Base-by-base conservation (phyloP, 2,113 vertebrate genomes). In the Salvelinus alpinus region DNA sequence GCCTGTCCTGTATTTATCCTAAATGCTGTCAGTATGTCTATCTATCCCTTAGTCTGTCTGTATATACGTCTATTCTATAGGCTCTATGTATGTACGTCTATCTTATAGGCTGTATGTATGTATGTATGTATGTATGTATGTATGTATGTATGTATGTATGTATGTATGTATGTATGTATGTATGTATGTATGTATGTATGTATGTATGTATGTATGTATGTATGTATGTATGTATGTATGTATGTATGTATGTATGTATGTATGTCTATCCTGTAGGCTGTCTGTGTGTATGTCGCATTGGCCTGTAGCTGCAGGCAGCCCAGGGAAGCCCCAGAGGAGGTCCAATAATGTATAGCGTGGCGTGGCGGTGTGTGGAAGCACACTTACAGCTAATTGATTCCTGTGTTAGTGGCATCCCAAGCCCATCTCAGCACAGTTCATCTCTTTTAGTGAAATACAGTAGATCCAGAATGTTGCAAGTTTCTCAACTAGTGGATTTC, bases 371-470 rank as follows among this genome's bases (percentile, higher is more conserved):
- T 86, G 83, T 88, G 91, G 90, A 88, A 89, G 85, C 86, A 71
- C 85, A 85, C 86, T 89, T 82, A 82, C 64, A 87, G 88, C 88
- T 91, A 91, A 92, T 91, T 91, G 90, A 85, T 90, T 92, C 90
- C 88, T 90, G 88, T 87, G 89, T 90, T 89, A 85, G 84, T 82
- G 70, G 85, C 87, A 78, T 88, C 88, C 75, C 83, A 77, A 87
- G 89, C 86, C 73, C 82, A 73, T 90, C 85, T 92, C 91, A 92
- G 90, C 14, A 91, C 84, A 87, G 90, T 3, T 51, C 14, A 16
- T 54, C 16, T 54, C 38, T 44, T 2, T 44, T 44, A 44, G 38
- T 9, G 8, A 44, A 16, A 57, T 57, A 57, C 13, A 6, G 18
- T 57, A 57, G 54, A 57, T 20, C 16, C 9, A 4, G 13, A 57